Evolutionary conservation across 1,140 invertebrate species (phyloP).

Genomic region (Bombus ignitus): DNA sequence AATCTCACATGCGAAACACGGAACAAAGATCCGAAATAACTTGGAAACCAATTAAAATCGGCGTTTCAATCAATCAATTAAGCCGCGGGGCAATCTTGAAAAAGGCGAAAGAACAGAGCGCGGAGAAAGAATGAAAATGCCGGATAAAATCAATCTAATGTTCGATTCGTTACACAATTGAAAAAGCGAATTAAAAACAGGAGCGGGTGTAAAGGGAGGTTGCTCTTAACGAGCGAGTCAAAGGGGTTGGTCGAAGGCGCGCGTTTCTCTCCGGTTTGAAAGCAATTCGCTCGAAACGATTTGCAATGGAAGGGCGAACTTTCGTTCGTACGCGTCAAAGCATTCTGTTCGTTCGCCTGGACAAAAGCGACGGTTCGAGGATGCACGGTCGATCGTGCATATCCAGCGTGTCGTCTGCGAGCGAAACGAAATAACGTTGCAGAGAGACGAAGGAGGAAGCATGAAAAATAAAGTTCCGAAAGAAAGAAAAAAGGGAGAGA

Average conservation of each 20-base stretch:
- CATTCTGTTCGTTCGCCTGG: conserved; percentile 12
- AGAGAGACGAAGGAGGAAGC: neutral
- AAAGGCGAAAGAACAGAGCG: neutral
- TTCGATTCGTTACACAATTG: neutral
- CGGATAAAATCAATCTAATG: conserved; percentile 3
- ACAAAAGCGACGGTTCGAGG: conserved; percentile 30
- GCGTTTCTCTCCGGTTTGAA: neutral
- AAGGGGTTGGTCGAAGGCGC: neutral
- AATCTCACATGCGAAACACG: neutral
- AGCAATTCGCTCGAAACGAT: neutral
- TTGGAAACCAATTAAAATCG: neutral
- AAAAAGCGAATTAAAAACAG: neutral
- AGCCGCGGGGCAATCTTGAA: neutral
- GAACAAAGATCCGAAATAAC: neutral
- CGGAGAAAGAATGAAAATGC: neutral
- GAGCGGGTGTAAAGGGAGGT: neutral
- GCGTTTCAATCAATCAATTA: neutral
- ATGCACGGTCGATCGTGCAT: conserved; percentile 46
- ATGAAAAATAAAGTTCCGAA: neutral
- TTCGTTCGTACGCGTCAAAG: conserved; percentile 24
- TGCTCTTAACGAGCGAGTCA: neutral
- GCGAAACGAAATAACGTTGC: conserved; percentile 28
- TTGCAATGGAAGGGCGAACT: neutral
- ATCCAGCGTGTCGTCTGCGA: conserved; percentile 24
- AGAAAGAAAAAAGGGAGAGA: neutral